Conservation (phyloP, 1,140 invertebrate species). For the Bilobella aurantiaca region DNA sequence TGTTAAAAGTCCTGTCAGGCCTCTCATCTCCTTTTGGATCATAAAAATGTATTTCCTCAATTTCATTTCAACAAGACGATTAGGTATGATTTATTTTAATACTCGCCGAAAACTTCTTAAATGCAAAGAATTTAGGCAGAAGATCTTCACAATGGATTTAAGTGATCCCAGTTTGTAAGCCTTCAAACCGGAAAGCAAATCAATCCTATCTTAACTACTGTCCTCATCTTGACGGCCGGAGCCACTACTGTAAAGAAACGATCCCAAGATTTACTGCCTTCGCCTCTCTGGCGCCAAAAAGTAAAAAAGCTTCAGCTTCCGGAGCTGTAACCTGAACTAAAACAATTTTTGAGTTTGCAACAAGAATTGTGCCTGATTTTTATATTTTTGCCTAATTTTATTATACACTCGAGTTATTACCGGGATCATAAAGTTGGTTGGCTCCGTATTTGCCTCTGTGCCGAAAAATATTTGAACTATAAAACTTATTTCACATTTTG, state of each 20-base stretch:
- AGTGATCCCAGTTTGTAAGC: no score
- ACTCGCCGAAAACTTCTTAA: background rate
- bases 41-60: conserved; percentile 36
- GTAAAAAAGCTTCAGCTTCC: no score
- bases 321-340: no score
- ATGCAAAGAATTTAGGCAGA: no score
- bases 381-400: background rate
- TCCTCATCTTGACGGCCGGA: no score
- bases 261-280: background rate
- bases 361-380: background rate
- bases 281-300: background rate
- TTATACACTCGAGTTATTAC: background rate
- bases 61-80: conserved; percentile 30
- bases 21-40: conserved; percentile 4
- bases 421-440: background rate
- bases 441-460: background rate
- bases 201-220: no score
- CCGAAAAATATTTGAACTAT: background rate
- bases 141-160: no score
- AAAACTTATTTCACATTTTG: conserved; percentile 59
- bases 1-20: no score
- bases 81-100: conserved; percentile 7
- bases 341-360: conserved; percentile 9
- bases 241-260: background rate
- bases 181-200: no score